phyloP scores from a whole-genome alignment of 2,797 vertebrate species.

The Micromesistius poutassou region DNA sequence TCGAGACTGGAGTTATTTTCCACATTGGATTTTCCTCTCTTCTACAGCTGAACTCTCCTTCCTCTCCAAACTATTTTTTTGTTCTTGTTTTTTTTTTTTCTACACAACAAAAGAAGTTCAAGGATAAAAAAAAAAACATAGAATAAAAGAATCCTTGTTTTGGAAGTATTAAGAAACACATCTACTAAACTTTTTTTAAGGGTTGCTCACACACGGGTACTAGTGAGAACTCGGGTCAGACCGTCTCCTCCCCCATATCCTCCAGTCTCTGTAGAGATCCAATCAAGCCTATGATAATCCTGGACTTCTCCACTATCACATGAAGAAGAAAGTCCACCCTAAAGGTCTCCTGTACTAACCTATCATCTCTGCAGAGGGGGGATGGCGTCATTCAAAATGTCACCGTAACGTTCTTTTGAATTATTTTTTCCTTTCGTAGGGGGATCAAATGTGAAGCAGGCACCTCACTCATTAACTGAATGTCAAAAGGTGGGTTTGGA shows the following conservation, averaged over 20 bases:
- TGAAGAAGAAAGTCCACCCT: slow-evolving; percentile 49
- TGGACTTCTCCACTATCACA: slow-evolving; percentile 64
- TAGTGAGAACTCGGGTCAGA: slow-evolving; percentile 23
- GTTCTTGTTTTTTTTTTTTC: background rate
- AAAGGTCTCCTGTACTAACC: slow-evolving; percentile 48
- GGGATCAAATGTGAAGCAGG: background rate
- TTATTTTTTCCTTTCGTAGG: background rate
- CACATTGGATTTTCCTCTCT: slow-evolving; percentile 21
- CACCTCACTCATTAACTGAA: background rate
- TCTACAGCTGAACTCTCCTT: slow-evolving; percentile 30
- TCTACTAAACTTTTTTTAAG: slow-evolving; percentile 6
- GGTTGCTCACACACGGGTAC: slow-evolving; percentile 11
- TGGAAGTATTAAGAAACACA: slow-evolving; percentile 18
- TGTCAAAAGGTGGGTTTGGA: background rate
- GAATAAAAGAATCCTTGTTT: slow-evolving; percentile 4
- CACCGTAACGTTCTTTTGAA: background rate
- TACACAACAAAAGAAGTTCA: background rate
- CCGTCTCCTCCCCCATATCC: slow-evolving; percentile 4
- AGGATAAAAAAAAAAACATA: slow-evolving; percentile 3
- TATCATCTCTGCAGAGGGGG: slow-evolving; percentile 24
- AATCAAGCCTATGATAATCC: slow-evolving; percentile 77
- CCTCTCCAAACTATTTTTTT: slow-evolving; percentile 40
- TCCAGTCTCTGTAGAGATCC: slow-evolving; percentile 48
- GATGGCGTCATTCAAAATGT: slow-evolving; percentile 26
- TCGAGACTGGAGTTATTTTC: slow-evolving; percentile 28